Base-by-base conservation (phyloP, 1,140 invertebrate genomes). In the Drosophila mojavensis region DNA sequence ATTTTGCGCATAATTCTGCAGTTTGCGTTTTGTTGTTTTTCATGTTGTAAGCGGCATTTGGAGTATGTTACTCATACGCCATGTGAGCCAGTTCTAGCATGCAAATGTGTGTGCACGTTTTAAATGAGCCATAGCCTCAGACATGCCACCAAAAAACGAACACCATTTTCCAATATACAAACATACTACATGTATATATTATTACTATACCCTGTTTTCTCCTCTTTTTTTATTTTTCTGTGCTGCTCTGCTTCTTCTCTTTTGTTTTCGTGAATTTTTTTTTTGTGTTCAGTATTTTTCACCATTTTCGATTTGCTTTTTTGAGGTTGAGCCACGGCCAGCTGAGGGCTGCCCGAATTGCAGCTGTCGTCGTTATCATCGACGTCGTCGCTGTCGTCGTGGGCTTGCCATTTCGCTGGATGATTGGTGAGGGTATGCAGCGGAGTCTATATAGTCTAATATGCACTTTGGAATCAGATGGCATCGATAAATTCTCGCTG, bases 1-100 rank as follows among this genome's bases (percentile, higher is more conserved):
- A 81, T 86, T 84, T 86, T 88, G 83, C 83, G 83, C 83, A 88
- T 88, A 88, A 88, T 88, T 86, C 73, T 79, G 82, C 65, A 82
- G 83, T 79, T 88, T 81, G 73, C 68, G 58, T 80, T 60, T 68
- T 15, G 24, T 28, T 41, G 20, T 55, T 26, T 15, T 67, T 58
- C 36, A 30, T 64, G 65, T 71, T 78, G 62, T 62, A 50, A 53
- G 54, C 58, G 74, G 71, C 64, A 88, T 83, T 88, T 89, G 69
- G 84, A 88, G 83, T 89, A 74, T 88, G 83, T 88, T 88, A 89
- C 79, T 88, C 84, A 88, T 88, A 83, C 84, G 83, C 84, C 82
- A 69, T 56, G 68, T 81, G 47, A 26, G 68, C 58, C 53, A 51
- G 48, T 53, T 62, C 33, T 73, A 50, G 28, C 70, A 71, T 73